Base-by-base conservation (phyloP, 1,140 invertebrate species). In the Hesperophylax magnus region DNA sequence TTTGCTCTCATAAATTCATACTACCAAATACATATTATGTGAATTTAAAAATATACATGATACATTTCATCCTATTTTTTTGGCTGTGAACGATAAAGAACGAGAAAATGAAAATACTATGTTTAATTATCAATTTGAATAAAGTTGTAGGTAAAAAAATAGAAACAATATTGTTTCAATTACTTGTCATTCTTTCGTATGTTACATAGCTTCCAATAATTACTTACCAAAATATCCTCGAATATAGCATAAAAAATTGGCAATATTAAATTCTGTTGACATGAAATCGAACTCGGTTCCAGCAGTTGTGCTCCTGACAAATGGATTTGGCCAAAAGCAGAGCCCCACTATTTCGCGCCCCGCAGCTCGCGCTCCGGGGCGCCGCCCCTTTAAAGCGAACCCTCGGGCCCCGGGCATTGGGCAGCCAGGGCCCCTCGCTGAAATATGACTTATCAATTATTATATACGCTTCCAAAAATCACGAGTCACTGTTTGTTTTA, bases 401-500 rank as follows among this genome's bases (percentile, higher is more conserved):
- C 20, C 47, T 18, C 22, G 27, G 54, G 72, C 54, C 54, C 27
- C 54, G n/a, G 54, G 27, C 27, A 27, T 5, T 11, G 18, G 27
- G 27, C 39, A 39, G 56, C 72, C 20, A 14, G 75, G 34, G 58
- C 75, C 18, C 74, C 56, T 39, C n/a, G 56, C 31, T 63, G 47
- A 77, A 52, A 65, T 65, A 77, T 77, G 39, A 77, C 60, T 77
- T 77, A 77, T 77, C 76, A 77, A 77, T 77, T 77, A 77, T 77
- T 65, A 65, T 53, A 77, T 52, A 77, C 58, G 58, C 76, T 67
- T 65, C 76, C 54, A 76, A 77, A 77, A 34, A 52, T 18, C 76
- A 20, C 22, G 60, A 82, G 61, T 82, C 81, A 82, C 78, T 82
- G 81, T 82, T 82, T 82, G 81, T 80, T 80, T 82, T 77, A 79